These are phyloP conservation scores for Lepisosteus osseus DNA, from an alignment of 2,113 vertebrate genomes.

Conservation along the genomic window DNA sequence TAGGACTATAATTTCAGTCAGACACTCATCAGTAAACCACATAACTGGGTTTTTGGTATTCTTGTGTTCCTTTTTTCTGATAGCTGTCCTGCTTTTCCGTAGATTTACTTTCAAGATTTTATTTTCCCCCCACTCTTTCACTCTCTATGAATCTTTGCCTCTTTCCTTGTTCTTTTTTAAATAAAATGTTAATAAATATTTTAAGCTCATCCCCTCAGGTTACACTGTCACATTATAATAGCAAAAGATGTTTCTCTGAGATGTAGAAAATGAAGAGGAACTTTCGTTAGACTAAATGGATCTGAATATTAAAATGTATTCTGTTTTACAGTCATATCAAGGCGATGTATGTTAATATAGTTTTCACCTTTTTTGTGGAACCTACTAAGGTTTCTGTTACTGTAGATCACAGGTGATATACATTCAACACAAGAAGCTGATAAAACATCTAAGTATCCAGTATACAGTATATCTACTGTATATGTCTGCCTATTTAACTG, in stretches of 20 bases:
- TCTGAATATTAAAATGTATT: slow-evolving; percentile 8
- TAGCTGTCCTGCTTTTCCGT: slow-evolving; percentile 38
- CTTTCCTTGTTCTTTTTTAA: slow-evolving; percentile 21
- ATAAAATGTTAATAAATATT: slow-evolving; percentile 41
- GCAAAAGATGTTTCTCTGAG: slow-evolving; percentile 55
- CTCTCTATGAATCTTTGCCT: slow-evolving; percentile 31
- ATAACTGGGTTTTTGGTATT: slow-evolving; percentile 48
- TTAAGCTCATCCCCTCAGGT: slow-evolving; percentile 33
- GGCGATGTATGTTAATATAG: slow-evolving; percentile 3
- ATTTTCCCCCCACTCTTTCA: slow-evolving; percentile 44
- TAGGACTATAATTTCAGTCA: slow-evolving; percentile 46
- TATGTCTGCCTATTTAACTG: not conserved
- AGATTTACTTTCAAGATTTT: slow-evolving; percentile 58
- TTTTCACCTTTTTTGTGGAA: not conserved
- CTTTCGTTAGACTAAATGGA: slow-evolving; percentile 18
- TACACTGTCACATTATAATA: slow-evolving; percentile 39
- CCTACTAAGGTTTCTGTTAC: not conserved
- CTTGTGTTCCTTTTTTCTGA: slow-evolving; percentile 49
- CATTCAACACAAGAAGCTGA: not conserved
- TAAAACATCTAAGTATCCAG: not conserved
- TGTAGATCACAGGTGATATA: too few relatives aligned
- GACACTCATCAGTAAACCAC: slow-evolving; percentile 44
- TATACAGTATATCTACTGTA: not conserved
- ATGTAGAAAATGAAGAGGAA: slow-evolving; percentile 53
- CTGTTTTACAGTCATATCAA: slow-evolving; percentile 9